Base-by-base conservation (phyloP, 2,888 invertebrate genomes). In the Drosophila robusta region DNA sequence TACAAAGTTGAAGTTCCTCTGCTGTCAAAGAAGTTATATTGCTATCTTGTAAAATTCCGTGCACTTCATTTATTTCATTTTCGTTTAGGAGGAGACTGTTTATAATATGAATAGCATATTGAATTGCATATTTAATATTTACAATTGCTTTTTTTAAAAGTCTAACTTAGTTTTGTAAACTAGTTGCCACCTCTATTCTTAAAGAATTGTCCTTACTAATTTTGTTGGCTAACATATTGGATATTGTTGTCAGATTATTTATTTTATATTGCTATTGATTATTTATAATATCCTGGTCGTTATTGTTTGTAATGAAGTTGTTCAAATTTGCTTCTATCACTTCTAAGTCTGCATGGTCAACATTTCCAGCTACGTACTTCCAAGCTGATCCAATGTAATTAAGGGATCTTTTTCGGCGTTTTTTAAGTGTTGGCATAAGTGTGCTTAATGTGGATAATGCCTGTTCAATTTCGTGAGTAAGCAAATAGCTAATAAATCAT, bases 101-200 rank as follows among this genome's bases (percentile, higher is more conserved):
- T 38, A 38, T 12, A 38, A 7, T 1, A 14, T 38, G 14, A 3
- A 38, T 12, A 14, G 34, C 44, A 44, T 22, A 55, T 34, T 55
- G 36, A 14, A 55, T 36, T n/a, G 44, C 54, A 34, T 44, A 18
- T 44, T 44, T 45, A 34, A 55, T 14, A 16, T 44, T 54, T 0
- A 44, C n/a, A n/a, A 54, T 24, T 41, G 44, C 44, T 36, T 55
- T 44, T 24, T 55, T 55, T n/a, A 34, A 32, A 0, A 55, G 8
- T 22, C 41, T 34, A 34, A n/a, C 22, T 24, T 34, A 24, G 8
- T 44, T 34, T 26, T 52, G 26, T 9, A 39, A 29, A 42, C 14
- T 51, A 24, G 14, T 29, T 29, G 5, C 38, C 14, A 38, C 38
- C 6, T 14, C 14, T 14, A 38, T 38, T n/a, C 7, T 38, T 14